phyloP scores from a whole-genome alignment of 1,140 invertebrate genomes.

The Meloidogyne floridensis region DNA sequence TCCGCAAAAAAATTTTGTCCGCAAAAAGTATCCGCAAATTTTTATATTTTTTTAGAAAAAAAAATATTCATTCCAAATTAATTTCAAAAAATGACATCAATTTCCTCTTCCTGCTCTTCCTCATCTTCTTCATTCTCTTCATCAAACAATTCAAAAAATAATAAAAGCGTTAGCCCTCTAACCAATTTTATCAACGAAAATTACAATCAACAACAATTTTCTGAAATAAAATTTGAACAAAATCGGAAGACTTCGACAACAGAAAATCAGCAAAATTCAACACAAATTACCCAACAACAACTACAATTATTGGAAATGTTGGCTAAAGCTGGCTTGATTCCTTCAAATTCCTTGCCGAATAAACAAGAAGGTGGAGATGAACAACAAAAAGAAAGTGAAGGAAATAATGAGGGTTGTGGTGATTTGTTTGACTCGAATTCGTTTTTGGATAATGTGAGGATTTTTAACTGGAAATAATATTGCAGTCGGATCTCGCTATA shows the following conservation, averaged over 20 bases:
- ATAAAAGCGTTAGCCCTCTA: conserved; percentile 5
- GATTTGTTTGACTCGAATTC: background rate
- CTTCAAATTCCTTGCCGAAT: background rate
- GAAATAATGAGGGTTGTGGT: background rate
- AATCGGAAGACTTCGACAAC: background rate
- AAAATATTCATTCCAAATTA: background rate
- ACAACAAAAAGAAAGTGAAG: background rate
- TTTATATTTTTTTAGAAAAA: background rate
- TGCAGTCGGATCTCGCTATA: too few relatives aligned
- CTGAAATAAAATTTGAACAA: conserved; percentile 3
- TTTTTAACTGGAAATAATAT: too few relatives aligned
- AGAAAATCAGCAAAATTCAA: background rate
- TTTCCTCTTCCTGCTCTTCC: background rate
- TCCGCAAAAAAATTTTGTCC: too few relatives aligned
- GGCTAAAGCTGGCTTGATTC: background rate
- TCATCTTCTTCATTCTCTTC: background rate
- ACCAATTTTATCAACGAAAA: conserved; percentile 7
- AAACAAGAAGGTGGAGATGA: background rate
- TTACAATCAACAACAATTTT: conserved; percentile 3
- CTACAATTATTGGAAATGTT: background rate
- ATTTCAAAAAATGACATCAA: conserved; percentile 5
- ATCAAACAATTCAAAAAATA: background rate
- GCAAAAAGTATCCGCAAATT: too few relatives aligned
- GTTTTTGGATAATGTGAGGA: background rate
- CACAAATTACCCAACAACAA: conserved; percentile 1